A percentile compares a stretch with the other conserved stretches of the same genome.
Evolutionary conservation across 2,113 vertebrate species (phyloP).

Genomic region (Felis chaus): DNA sequence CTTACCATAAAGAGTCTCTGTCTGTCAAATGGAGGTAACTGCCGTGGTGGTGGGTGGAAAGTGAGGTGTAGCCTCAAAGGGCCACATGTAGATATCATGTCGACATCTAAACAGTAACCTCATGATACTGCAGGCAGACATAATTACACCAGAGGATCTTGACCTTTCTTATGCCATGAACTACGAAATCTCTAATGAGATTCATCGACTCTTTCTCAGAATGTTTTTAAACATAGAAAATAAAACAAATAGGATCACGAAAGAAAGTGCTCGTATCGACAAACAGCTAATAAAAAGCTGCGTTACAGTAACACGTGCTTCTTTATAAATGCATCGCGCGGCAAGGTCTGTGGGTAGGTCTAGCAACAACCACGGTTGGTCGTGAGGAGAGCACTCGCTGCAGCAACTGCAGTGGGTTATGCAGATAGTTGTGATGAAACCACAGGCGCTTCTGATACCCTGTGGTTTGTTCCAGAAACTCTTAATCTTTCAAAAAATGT

Average conservation of each 20-base stretch:
- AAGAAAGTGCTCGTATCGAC: not conserved
- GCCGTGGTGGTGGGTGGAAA: not conserved
- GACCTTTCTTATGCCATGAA: not conserved
- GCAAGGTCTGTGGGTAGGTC: not conserved
- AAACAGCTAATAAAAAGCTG: not conserved
- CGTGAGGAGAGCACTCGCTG: fast-evolving
- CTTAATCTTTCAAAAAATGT: not conserved
- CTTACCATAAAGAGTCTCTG: conserved; percentile 95
- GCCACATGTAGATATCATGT: not conserved
- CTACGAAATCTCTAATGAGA: not conserved
- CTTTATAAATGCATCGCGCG: not conserved
- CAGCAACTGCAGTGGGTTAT: not conserved
- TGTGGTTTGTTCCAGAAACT: not conserved
- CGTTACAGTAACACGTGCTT: not conserved
- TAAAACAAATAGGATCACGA: not conserved
- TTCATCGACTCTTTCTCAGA: not conserved
- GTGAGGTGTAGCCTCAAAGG: not conserved
- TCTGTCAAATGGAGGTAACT: conserved; percentile 95
- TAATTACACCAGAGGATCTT: not conserved
- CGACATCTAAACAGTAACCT: not conserved
- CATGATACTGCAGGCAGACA: not conserved
- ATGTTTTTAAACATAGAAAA: conserved; percentile 33
- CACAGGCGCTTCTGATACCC: not conserved
- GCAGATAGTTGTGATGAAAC: not conserved
- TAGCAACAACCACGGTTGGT: too few relatives aligned